A percentile compares a stretch with the other conserved stretches of the same genome.
phyloP scores from a whole-genome alignment of 2,113 vertebrate genomes.

The Mola mola region DNA sequence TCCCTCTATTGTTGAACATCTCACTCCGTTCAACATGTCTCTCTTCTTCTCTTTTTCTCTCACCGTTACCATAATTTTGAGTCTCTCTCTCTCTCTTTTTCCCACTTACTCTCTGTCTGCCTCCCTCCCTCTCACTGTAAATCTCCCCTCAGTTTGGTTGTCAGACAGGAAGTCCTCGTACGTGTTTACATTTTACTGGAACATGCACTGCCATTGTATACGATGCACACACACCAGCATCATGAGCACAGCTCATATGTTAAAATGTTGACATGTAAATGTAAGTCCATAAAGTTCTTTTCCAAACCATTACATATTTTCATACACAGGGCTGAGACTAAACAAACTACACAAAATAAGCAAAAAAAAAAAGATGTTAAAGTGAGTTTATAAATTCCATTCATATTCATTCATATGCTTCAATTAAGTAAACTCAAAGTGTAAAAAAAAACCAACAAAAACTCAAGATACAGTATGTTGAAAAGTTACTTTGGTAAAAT shows the following conservation, averaged over 20 bases:
- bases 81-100: slow-evolving; percentile 18
- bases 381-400: too few species aligned
- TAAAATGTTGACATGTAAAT: slow-evolving; percentile 1
- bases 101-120: slow-evolving; percentile 5
- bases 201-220: slow-evolving; percentile 22
- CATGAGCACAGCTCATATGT: not conserved
- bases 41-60: slow-evolving; percentile 24
- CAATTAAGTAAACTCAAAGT: too few species aligned
- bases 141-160: slow-evolving; percentile 42
- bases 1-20: not conserved
- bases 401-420: too few species aligned
- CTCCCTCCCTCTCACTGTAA: slow-evolving; percentile 54
- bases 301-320: slow-evolving; percentile 4
- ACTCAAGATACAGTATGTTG: too few species aligned
- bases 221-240: slow-evolving; percentile 8
- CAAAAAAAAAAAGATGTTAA: slow-evolving; percentile 2
- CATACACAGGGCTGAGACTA: not conserved
- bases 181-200: slow-evolving; percentile 66
- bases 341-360: slow-evolving; percentile 4
- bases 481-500: too few species aligned
- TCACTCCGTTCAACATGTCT: slow-evolving; percentile 9
- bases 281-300: not conserved
- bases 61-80: slow-evolving; percentile 29
- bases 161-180: slow-evolving; percentile 70
- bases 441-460: too few species aligned